Percentiles rank a stretch among this genome's conserved stretches.
Conservation (phyloP, 1,140 invertebrate species). For the Caenorhabditis inopinata region DNA sequence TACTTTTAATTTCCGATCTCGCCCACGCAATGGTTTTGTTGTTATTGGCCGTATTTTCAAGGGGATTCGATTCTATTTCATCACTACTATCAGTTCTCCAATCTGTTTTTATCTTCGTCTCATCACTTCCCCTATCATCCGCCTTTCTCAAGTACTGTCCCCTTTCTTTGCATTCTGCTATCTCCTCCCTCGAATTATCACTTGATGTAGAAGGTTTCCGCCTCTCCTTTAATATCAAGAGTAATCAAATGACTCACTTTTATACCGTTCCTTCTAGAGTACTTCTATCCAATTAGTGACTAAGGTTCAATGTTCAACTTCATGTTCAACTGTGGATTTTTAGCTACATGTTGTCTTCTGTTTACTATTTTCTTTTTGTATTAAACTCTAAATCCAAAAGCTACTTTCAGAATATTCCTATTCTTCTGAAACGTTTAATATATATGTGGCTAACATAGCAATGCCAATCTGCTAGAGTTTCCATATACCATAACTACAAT, state of each 20-base stretch:
- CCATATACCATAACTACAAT: too few species aligned
- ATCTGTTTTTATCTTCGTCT: conserved; percentile 13
- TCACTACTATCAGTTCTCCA: background rate
- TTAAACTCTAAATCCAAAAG: too few species aligned
- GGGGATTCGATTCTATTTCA: background rate
- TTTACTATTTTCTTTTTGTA: too few species aligned
- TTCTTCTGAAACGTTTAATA: too few species aligned
- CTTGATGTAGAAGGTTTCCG: background rate
- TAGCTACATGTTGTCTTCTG: too few species aligned
- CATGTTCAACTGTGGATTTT: too few species aligned
- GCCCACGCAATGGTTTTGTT: too few species aligned
- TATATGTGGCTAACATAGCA: too few species aligned
- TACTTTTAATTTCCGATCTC: background rate
- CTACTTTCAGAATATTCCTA: too few species aligned
- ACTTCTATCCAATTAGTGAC: conserved; percentile 28
- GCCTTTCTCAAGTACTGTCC: conserved; percentile 8
- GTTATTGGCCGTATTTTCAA: background rate
- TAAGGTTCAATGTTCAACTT: background rate
- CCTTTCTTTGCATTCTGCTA: background rate
- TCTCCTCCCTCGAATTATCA: background rate
- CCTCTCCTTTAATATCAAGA: background rate
- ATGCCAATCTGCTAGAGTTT: too few species aligned
- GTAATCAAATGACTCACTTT: conserved; percentile 1
- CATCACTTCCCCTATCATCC: background rate
- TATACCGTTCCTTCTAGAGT: background rate